Base-by-base conservation (phyloP, 2,113 vertebrate species). In the Pangasianodon hypophthalmus region DNA sequence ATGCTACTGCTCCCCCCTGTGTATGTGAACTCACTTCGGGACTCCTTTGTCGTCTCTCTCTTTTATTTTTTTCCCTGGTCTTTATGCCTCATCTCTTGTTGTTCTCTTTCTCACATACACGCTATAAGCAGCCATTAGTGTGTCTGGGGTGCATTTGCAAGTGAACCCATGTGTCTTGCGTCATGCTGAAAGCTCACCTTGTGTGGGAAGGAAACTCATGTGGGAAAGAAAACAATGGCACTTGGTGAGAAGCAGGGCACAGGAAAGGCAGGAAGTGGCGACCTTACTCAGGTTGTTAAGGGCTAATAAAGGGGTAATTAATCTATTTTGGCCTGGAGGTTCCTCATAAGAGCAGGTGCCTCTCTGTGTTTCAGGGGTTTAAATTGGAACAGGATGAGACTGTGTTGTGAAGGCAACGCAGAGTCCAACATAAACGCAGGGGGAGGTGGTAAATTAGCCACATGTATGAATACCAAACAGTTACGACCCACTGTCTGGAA, bases 371-470 rank as follows among this genome's bases (percentile, higher is more conserved):
- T 29, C 56, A 75, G 86, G n/a, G 48, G 60, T 56, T 82, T 84
- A 24, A 48, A 58, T 90, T 89, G 64, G 84, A 88, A 44, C 85
- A 69, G 88, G 52, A 83, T 87, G 87, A 85, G 80, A 73, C 21
- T 46, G 75, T 81, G 75, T 77, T 50, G 87, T 88, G 56, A 83
- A 88, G 84, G 48, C 90, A 90, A 79, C 80, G 71, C 64, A 85
- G 84, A 56, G 75, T 88, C 88, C 85, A 86, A 86, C 89, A 92
- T 92, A 67, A 90, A 87, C 77, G 56, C 88, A 54, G 81, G 62
- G 85, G 90, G 91, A 86, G 54, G 88, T 67, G 80, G 58, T 56
- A 81, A 91, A 92, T 91, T 88, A 92, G 90, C 88, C 32, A 90
- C 88, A 91, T 85, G 90, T 88, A 92, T 88, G 91, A 93, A 89